Evolutionary conservation across 2,113 vertebrate species (phyloP).

Genomic region (Cavia aperea): DNA sequence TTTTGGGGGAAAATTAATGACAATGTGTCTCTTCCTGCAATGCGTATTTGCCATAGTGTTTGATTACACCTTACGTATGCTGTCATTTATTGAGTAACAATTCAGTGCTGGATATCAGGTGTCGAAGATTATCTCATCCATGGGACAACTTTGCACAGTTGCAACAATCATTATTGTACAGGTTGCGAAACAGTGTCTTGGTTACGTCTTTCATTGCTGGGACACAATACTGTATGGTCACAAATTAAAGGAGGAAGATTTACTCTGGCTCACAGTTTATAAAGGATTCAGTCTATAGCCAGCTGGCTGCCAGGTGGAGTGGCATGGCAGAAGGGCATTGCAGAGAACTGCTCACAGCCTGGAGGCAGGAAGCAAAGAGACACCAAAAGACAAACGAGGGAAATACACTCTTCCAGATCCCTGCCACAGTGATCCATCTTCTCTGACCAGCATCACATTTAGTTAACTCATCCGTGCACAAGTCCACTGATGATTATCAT

Average conservation of each 20-base stretch:
- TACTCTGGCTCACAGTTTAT: not conserved
- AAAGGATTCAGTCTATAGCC: not conserved
- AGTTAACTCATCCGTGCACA: not conserved
- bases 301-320: not conserved
- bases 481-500: not conserved
- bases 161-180: not conserved
- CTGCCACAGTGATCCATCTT: not conserved
- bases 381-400: not conserved
- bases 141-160: not conserved
- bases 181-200: not conserved
- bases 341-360: not conserved
- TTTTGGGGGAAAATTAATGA: not conserved
- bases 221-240: not conserved
- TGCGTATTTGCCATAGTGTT: not conserved
- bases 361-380: not conserved
- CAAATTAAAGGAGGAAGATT: not conserved
- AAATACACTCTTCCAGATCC: not conserved
- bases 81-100: not conserved
- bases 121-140: not conserved
- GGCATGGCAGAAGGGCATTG: not conserved
- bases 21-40: not conserved
- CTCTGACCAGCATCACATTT: not conserved
- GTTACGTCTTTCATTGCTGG: not conserved
- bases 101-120: not conserved
- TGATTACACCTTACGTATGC: not conserved